Evolutionary conservation across 2,797 vertebrate species (phyloP).

Genomic region (Clangula hyemalis): DNA sequence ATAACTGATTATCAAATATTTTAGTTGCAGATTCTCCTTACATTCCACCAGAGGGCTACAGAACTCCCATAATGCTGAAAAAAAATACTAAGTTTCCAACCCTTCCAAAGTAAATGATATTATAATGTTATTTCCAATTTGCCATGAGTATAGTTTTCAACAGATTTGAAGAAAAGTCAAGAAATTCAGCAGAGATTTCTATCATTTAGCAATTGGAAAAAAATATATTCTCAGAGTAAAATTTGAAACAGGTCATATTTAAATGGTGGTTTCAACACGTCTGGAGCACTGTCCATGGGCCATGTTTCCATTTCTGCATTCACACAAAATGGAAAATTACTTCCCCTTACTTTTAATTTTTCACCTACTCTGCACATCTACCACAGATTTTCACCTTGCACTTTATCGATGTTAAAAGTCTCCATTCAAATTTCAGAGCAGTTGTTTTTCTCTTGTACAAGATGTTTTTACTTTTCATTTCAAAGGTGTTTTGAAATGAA

Average conservation of each 20-base stretch:
- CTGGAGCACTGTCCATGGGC: background rate
- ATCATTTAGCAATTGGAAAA: background rate
- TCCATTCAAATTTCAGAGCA: background rate
- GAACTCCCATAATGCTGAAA: conserved; percentile 57
- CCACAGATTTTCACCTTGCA: background rate
- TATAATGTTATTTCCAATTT: background rate
- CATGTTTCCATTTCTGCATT: background rate
- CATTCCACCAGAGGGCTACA: conserved; percentile 67
- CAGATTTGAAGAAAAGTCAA: background rate
- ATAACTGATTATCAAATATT: conserved; percentile 27
- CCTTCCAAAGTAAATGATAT: conserved; percentile 3
- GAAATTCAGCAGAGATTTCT: background rate
- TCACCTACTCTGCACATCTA: background rate
- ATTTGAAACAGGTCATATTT: background rate
- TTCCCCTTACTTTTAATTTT: background rate
- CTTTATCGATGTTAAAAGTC: background rate
- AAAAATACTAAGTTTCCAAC: conserved; percentile 11
- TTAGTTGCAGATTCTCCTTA: conserved; percentile 45
- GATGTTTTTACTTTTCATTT: background rate
- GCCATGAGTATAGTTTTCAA: background rate
- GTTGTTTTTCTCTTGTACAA: background rate
- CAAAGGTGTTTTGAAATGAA: background rate
- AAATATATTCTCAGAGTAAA: background rate
- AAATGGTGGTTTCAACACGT: background rate
- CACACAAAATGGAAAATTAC: background rate